Evolutionary conservation across 2,888 invertebrate genomes (phyloP), one percentile per base, ranked within the genome.

Genomic region (Athalia cordata): DNA sequence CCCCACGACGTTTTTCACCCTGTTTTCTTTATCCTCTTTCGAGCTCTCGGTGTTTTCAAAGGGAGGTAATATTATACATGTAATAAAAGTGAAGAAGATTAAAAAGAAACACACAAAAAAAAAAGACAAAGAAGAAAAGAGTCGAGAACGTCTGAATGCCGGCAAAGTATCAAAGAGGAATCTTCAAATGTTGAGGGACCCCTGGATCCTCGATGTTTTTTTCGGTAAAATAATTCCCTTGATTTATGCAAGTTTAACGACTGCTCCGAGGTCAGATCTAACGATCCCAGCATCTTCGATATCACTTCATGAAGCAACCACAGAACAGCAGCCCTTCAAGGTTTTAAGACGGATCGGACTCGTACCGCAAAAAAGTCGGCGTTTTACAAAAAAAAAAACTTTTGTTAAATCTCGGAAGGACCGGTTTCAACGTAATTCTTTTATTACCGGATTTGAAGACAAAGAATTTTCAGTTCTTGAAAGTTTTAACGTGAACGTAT

Each of bases 211-310:
- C 79, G 29, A 29, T 29, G 29, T 29, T 29, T 29, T 29, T 85
- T 86, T 86, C 83, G 85, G 83, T 81, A 78, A 80, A 84, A 82
- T 82, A 85, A 84, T 81, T 45, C 78, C 62, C 49, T 72, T 78
- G 78, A 78, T 74, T 78, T 78, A 78, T 78, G 78, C 78, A 65
- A 70, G 70, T 78, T 78, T 78, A 78, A 78, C 78, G 78, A 78
- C 78, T 64, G 47, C 55, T 64, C 45, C 62, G 50, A 68, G 13
- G 61, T 11, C 77, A 9, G 29, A 3, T 52, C 52, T n/a, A 29
- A 29, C 13, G 4, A 61, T 5, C 62, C 43, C 61, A 43, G 11
- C 13, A 45, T 55, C 49, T 45, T 49, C 13, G 55, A 43, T 77
- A 29, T 57, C 77, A 29, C 52, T 55, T 15, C 43, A 8, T 50